A percentile compares a stretch with the other conserved stretches of the same genome.
Evolutionary conservation across 2,888 invertebrate species (phyloP).

Genomic region (Xanthia togata): DNA sequence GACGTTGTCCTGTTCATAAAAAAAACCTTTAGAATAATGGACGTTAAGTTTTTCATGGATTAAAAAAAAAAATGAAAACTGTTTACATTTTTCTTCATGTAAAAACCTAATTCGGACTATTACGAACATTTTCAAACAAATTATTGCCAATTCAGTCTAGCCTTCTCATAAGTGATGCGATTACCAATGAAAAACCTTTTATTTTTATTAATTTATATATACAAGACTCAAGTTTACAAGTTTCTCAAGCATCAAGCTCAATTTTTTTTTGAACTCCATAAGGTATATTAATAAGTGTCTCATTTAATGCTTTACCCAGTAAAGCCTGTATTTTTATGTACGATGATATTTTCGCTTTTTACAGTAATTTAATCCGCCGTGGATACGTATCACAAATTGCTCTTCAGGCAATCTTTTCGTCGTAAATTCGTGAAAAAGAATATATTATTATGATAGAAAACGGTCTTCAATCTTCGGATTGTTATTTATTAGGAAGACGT

Average conservation of each 20-base stretch:
- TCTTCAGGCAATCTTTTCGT: slow-evolving; percentile 27
- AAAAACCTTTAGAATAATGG: neutral
- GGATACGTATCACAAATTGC: slow-evolving; percentile 22
- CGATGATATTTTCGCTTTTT: neutral
- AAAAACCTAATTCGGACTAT: neutral
- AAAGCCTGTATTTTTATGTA: neutral
- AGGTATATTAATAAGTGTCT: neutral
- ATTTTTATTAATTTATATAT: neutral
- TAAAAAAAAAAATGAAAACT: too few species aligned
- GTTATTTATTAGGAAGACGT: neutral
- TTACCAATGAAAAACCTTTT: neutral
- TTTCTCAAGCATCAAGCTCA: too few species aligned
- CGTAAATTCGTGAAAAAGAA: slow-evolving; percentile 17
- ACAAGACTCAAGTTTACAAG: neutral
- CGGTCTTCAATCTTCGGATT: neutral
- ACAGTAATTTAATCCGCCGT: slow-evolving; percentile 2
- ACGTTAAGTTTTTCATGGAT: neutral
- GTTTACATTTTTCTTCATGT: neutral
- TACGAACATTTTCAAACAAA: neutral
- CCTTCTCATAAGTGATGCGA: neutral
- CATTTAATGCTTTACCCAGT: neutral
- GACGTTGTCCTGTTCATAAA: neutral
- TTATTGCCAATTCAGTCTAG: neutral
- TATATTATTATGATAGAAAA: neutral
- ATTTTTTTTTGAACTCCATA: neutral